A percentile compares a stretch with the other conserved stretches of the same genome.
These are phyloP conservation scores for Enteromius thamalakanensis DNA, from an alignment of 2,797 vertebrate species.

Conservation along the genomic window DNA sequence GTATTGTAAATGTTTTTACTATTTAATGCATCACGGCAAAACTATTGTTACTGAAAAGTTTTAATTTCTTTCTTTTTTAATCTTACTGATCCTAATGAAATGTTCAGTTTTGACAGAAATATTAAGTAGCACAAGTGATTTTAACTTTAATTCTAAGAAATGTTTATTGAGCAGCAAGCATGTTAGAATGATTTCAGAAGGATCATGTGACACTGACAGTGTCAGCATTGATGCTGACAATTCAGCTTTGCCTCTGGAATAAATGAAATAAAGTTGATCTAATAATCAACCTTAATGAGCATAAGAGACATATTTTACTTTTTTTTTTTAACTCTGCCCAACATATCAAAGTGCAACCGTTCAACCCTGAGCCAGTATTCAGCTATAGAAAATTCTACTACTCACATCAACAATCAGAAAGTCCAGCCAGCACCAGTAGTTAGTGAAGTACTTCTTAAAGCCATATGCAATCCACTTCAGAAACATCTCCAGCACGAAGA, in stretches of 20 bases:
- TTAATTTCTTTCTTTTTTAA: background rate
- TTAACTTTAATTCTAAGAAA: background rate
- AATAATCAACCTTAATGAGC: no score
- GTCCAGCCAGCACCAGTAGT: constrained; percentile 98
- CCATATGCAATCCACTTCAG: constrained; percentile 97
- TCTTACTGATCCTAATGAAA: background rate
- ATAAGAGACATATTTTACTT: background rate
- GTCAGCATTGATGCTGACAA: no score
- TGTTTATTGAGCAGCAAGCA: background rate
- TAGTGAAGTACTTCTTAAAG: constrained; percentile 97
- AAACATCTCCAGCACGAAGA: constrained; percentile 96
- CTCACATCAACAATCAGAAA: constrained; percentile 99
- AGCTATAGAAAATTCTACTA: constrained; percentile 55
- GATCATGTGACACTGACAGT: background rate
- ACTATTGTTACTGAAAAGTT: background rate
- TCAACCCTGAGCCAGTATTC: background rate
- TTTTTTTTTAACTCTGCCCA: background rate
- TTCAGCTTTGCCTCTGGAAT: background rate
- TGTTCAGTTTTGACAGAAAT: background rate
- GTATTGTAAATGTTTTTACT: no score
- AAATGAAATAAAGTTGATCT: background rate
- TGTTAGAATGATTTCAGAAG: background rate
- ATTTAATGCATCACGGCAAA: background rate
- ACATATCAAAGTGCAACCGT: background rate
- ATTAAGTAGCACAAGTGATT: background rate